A percentile compares a stretch with the other conserved stretches of the same genome.
Evolutionary conservation across 2,888 invertebrate species (phyloP).

Genomic region (Tinea pellionella): DNA sequence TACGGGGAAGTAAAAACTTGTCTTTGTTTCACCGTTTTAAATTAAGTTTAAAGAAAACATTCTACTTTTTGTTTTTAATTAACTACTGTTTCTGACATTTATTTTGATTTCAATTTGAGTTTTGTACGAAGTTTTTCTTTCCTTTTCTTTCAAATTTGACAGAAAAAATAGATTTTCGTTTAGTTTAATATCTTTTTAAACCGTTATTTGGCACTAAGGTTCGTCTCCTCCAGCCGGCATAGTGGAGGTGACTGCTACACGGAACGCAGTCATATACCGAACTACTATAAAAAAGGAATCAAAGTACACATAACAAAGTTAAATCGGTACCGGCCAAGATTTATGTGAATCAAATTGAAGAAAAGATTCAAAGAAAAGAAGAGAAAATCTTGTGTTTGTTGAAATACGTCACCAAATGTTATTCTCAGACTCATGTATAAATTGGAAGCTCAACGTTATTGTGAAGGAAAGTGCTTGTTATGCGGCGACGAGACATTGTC

Average conservation of each 20-base stretch:
- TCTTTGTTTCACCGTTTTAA: constrained; percentile 10
- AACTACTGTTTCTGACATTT: constrained; percentile 1
- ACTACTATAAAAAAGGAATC: too few relatives aligned
- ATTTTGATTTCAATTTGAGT: neutral
- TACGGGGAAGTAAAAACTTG: constrained; percentile 1
- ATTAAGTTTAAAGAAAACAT: constrained; percentile 7
- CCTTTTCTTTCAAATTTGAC: too few relatives aligned
- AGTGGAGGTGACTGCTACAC: too few relatives aligned
- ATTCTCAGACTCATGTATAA: neutral
- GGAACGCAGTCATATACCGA: too few relatives aligned
- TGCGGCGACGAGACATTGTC: constrained; percentile 5
- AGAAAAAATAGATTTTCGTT: too few relatives aligned
- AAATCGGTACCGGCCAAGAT: too few relatives aligned
- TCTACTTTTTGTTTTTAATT: neutral
- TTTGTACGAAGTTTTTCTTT: neutral
- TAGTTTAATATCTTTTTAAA: too few relatives aligned
- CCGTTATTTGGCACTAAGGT: too few relatives aligned
- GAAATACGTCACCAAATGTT: neutral
- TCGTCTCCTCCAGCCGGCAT: too few relatives aligned
- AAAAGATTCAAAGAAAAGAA: too few relatives aligned
- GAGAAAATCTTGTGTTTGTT: neutral
- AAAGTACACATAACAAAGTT: too few relatives aligned
- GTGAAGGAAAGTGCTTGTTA: constrained; percentile 8
- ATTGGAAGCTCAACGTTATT: constrained; percentile 8
- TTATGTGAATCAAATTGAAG: too few relatives aligned